Conservation (phyloP, 2,113 vertebrate species). For the Anser cygnoides region DNA sequence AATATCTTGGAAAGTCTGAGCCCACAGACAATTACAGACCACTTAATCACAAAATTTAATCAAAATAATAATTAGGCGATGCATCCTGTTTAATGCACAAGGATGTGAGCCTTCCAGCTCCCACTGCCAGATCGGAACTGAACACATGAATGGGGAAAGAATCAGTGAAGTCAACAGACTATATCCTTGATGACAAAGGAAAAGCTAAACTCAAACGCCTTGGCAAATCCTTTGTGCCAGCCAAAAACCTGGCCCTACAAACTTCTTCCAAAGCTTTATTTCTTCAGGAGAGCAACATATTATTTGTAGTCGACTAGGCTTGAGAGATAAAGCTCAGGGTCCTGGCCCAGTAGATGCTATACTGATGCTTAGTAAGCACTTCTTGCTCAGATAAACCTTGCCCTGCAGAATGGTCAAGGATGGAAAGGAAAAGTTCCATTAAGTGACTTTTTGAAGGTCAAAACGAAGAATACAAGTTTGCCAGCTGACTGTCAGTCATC, state of each 20-base stretch:
- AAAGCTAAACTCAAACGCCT: not conserved
- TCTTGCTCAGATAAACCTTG: conserved; percentile 32
- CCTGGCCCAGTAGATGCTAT: not conserved
- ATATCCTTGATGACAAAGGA: not conserved
- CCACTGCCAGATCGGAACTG: conserved; percentile 20
- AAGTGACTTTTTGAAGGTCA: conserved; percentile 15
- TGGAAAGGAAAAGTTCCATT: not conserved
- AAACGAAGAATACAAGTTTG: not conserved
- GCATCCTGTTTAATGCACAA: conserved; percentile 58
- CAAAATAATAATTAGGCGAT: conserved; percentile 63
- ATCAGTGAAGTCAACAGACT: not conserved
- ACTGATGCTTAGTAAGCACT: not conserved
- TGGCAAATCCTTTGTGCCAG: not conserved
- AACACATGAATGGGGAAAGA: not conserved
- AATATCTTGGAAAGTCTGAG: conserved; percentile 44
- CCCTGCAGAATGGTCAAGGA: not conserved
- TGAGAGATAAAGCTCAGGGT: not conserved
- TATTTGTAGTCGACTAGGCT: not conserved
- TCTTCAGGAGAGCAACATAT: not conserved
- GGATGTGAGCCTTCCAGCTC: conserved; percentile 35
- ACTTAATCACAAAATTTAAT: conserved; percentile 73
- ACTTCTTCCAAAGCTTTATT: not conserved
- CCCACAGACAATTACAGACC: conserved; percentile 33
- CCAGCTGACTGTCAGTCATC: not conserved
- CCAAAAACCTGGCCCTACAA: rapidly evolving